Evolutionary conservation across 2,888 invertebrate genomes (phyloP), one percentile per base, ranked within the genome.

Genomic region (Psylliodes chrysocephalus): DNA sequence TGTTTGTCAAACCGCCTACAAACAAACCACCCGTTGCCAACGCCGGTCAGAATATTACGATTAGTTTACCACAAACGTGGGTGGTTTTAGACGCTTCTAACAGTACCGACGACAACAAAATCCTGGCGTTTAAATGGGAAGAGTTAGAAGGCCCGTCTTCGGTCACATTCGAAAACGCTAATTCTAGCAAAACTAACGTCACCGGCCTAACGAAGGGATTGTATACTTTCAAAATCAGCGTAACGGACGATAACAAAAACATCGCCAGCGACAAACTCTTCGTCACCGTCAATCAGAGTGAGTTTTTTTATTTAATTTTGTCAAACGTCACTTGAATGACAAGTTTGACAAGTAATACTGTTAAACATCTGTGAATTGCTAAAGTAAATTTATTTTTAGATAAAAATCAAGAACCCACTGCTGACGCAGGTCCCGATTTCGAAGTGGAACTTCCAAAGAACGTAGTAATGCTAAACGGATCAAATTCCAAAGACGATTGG

Each of bases 1-100:
- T 97, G 1, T 95, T 96, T 81, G 96, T 97, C 0, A 96, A 96
- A 81, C 92, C 92, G 0, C 92, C 93, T 0, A 92, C 92, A 1
- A 93, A 94, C 79, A 91, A 91, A 59, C 94, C 94, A 6, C 94
- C 94, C 0, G 85, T 88, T 30, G 92, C 93, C 59, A 84, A 85
- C 74, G 89, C 90, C 0, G 90, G 89, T 0, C 74, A 80, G 0
- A 89, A 90, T 73, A 78, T 82, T 63, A 93, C 92, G 56, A 90
- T 95, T 73, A 91, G 91, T 68, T 86, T 96, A 55, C 96, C 96
- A 3, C 89, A 91, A 80, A 94, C 92, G 10, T 92, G 91, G 89
- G 88, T 89, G 12, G 77, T 86, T 0, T 84, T 97, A 51, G 93
- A 96, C 84, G 96, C 94, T 0, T 89, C 89, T 0, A 88, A 86